Base-by-base conservation (phyloP, 1,140 invertebrate genomes). In the Dreissena polymorpha region DNA sequence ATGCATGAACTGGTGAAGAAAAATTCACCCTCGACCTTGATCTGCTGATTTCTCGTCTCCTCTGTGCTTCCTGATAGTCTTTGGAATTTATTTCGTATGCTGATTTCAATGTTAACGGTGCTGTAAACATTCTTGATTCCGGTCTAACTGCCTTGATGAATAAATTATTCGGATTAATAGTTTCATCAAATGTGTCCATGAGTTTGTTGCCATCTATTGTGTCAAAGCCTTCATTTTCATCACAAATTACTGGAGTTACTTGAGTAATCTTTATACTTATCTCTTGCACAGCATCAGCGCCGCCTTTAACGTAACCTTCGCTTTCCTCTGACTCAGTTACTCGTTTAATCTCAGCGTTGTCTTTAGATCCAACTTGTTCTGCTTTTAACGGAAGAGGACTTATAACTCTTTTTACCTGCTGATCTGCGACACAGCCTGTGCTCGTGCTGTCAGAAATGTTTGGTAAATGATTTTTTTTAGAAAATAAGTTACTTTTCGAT, bases 11-110 rank as follows among this genome's bases (percentile, higher is more conserved):
- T 39, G 65, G 29, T 53, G 49, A 10, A 5, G 76, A 69, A 53
- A 78, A 78, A 70, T 64, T 78, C 3, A 78, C 76, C 10, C 76
- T 49, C 3, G 76, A 78, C 39, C 53, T 78, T 68, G 76, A 78
- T 21, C 76, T 69, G 23, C 25, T 27, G n/a, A 78, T 57, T 6
- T 23, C 49, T 25, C 76, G 65, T 78, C 57, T 65, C 27, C 76
- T 64, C 27, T 78, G 64, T n/a, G 76, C 76, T 16, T 78, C 76
- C 21, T 78, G 76, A 51, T 78, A 78, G 57, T 64, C 76, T 70
- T 78, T 78, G 3, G 76, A 69, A 78, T 78, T 65, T 29, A 78
- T 78, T 78, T 69, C 69, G 53, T 78, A 78, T 27, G 39, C 51
- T 29, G 76, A 67, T 70, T 64, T 64, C 13, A 78, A 29, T 10